Evolutionary conservation across 92 coral and sea anemone species (phyloP).

Genomic region (Phenganax subtilis): DNA sequence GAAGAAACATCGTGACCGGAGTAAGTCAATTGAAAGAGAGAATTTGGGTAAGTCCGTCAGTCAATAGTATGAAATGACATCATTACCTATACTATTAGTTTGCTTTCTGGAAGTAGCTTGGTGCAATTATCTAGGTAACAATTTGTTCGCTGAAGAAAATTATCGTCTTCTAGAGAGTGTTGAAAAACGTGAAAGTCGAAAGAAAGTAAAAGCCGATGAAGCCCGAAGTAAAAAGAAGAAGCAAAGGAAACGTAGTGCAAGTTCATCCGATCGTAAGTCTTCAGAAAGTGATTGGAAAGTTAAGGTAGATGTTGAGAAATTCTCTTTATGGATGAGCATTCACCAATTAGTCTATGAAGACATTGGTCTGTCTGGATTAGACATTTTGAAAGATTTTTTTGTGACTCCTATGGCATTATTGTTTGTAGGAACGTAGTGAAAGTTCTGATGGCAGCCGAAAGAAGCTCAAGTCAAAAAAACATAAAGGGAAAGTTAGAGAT

Average conservation of each 20-base stretch:
- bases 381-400: not conserved
- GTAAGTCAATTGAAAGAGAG: conserved; percentile 39
- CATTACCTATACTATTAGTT: too few relatives aligned
- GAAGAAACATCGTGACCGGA: conserved; percentile 48
- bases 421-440: conserved; percentile 40
- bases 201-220: conserved; percentile 51
- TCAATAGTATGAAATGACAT: too few relatives aligned
- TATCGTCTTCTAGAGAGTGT: conserved; percentile 26
- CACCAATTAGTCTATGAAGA: too few relatives aligned
- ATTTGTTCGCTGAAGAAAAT: conserved; percentile 13
- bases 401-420: conserved; percentile 33
- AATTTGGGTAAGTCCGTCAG: conserved; percentile 26
- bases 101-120: too few relatives aligned
- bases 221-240: conserved; percentile 68
- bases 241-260: conserved; percentile 63
- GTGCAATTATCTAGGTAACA: too few relatives aligned
- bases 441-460: conserved; percentile 33
- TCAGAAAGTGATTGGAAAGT: conserved; percentile 11
- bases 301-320: not conserved
- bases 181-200: conserved; percentile 5
- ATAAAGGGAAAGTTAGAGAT: conserved; percentile 72
- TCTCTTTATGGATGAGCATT: too few relatives aligned
- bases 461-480: conserved; percentile 47
- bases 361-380: not conserved
- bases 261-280: conserved; percentile 46